These are phyloP conservation scores for Gallinago nigripennis DNA, from an alignment of 2,797 vertebrate genomes.

Conservation along the genomic window DNA sequence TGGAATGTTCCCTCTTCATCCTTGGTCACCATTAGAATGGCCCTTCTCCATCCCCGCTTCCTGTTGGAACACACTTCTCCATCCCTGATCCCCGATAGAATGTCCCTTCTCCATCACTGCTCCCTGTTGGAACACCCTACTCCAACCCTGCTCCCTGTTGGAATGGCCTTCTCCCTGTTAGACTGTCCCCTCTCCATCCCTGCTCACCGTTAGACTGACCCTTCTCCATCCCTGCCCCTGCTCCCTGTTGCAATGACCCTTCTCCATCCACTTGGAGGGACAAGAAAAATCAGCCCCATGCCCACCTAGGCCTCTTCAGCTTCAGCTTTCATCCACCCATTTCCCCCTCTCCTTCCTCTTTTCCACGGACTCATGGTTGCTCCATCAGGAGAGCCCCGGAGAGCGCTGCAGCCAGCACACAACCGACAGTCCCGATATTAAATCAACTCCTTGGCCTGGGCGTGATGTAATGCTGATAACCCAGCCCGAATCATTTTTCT, in stretches of 20 bases:
- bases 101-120: not conserved
- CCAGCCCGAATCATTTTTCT: not conserved
- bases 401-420: rapidly evolving
- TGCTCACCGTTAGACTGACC: no score
- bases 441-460: not conserved
- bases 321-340: rapidly evolving
- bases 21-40: no score
- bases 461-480: rapidly evolving
- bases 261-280: not conserved
- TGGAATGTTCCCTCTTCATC: not conserved
- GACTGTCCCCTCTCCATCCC: not conserved
- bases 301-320: rapidly evolving
- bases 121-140: not conserved
- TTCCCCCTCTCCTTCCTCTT: rapidly evolving
- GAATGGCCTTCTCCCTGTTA: not conserved
- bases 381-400: rapidly evolving
- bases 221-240: no score
- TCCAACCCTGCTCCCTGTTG: not conserved
- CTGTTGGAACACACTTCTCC: no score
- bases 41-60: no score
- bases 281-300: rapidly evolving
- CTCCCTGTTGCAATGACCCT: not conserved
- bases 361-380: rapidly evolving
- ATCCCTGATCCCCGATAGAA: not conserved
- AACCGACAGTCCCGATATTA: rapidly evolving